phyloP scores from a whole-genome alignment of 2,797 vertebrate genomes.

The Allobates femoralis region DNA sequence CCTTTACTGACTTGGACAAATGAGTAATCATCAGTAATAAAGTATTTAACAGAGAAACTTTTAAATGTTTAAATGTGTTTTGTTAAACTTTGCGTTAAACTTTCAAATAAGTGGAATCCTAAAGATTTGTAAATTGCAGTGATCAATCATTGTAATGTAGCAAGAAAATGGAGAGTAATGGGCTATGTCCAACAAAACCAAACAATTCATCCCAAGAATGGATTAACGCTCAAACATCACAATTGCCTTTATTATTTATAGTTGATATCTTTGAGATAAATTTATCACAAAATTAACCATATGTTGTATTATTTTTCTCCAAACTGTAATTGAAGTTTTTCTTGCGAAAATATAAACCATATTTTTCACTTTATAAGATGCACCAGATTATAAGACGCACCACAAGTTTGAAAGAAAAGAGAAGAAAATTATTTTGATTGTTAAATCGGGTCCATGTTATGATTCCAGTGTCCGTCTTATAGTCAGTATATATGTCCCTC shows the following conservation, averaged over 20 bases:
- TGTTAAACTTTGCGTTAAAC: not conserved
- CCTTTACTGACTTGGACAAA: not conserved
- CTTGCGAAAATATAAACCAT: too few species aligned
- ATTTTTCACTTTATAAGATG: too few species aligned
- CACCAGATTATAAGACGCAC: too few species aligned
- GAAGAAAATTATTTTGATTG: too few species aligned
- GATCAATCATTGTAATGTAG: not conserved
- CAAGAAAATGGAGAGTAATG: not conserved
- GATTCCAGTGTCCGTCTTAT: too few species aligned
- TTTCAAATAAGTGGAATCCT: not conserved
- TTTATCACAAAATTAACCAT: not conserved
- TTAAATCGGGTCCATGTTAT: too few species aligned
- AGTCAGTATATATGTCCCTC: too few species aligned
- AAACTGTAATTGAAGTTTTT: too few species aligned
- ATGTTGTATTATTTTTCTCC: not conserved
- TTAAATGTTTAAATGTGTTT: not conserved
- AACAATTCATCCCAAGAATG: not conserved
- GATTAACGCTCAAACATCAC: not conserved
- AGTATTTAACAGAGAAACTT: not conserved
- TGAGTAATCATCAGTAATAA: not conserved
- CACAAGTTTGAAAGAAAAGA: too few species aligned
- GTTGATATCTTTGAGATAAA: too few species aligned
- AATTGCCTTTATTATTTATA: not conserved
- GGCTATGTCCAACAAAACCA: not conserved
- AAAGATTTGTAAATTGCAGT: not conserved